Evolutionary conservation across 2,113 vertebrate species (phyloP).

Genomic region (Anhinga anhinga): DNA sequence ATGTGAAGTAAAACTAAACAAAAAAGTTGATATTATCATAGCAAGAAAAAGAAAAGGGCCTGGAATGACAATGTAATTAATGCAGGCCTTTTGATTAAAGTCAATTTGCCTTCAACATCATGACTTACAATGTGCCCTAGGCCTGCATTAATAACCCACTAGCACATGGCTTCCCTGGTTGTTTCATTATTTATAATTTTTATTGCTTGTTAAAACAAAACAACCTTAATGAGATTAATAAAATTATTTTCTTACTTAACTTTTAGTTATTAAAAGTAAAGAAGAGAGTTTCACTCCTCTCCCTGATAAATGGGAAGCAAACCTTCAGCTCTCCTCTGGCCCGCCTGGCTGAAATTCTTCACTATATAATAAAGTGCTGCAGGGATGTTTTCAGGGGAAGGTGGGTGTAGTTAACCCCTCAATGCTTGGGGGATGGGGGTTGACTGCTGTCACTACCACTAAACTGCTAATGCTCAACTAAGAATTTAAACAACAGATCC

Average conservation of each 20-base stretch:
- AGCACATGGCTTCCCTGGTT: conserved; percentile 42
- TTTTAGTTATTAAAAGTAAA: not conserved
- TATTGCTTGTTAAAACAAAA: conserved; percentile 57
- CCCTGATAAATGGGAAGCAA: not conserved
- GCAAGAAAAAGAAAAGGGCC: conserved; percentile 5
- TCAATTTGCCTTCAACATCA: conserved; percentile 61
- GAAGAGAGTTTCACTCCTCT: not conserved
- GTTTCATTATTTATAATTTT: conserved; percentile 65
- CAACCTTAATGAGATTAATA: conserved; percentile 50
- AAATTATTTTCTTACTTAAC: conserved; percentile 48
- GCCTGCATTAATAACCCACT: conserved; percentile 56
- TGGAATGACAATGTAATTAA: conserved; percentile 61
- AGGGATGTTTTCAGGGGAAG: not conserved
- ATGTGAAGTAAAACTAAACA: not conserved
- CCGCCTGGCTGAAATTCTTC: not conserved
- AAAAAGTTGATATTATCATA: not conserved
- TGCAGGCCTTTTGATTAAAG: conserved; percentile 63
- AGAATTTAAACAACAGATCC: not conserved
- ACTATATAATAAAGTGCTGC: accelerated
- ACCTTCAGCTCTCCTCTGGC: not conserved
- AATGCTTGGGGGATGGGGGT: accelerated
- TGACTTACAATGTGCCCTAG: conserved; percentile 44
- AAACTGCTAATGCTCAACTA: not conserved
- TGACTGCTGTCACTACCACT: not conserved
- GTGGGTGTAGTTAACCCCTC: not conserved